These are phyloP conservation scores for Cyphomyrus discorhynchus DNA, from an alignment of 2,113 vertebrate species.

Conservation along the genomic window DNA sequence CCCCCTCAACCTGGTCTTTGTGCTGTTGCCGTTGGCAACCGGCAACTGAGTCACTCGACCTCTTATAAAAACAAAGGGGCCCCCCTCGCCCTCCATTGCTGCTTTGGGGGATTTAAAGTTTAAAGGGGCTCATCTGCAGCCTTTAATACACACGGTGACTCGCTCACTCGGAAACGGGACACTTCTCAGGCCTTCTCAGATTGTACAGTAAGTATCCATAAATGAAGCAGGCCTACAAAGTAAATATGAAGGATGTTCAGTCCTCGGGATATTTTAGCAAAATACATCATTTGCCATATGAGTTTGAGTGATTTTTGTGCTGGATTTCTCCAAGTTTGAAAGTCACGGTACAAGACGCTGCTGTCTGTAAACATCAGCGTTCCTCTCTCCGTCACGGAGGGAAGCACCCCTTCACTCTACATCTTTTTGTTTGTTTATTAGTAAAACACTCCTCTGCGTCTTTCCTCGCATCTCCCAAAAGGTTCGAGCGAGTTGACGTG, in stretches of 20 bases:
- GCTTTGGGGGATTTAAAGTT: slow-evolving; percentile 61
- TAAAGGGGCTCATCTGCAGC: slow-evolving; percentile 46
- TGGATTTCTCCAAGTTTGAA: background rate
- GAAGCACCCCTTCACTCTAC: slow-evolving; percentile 33
- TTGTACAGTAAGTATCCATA: background rate
- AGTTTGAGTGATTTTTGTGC: background rate
- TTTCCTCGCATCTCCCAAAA: background rate
- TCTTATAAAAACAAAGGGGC: slow-evolving; percentile 40
- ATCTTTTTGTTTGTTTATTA: slow-evolving; percentile 29
- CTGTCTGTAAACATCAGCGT: background rate
- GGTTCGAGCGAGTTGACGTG: background rate
- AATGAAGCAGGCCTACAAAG: background rate
- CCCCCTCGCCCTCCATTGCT: slow-evolving; percentile 14
- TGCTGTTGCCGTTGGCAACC: slow-evolving; percentile 47
- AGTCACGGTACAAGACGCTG: background rate
- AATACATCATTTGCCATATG: background rate
- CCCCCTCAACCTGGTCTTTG: background rate
- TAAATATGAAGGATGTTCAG: background rate
- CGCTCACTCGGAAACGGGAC: background rate
- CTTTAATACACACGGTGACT: background rate
- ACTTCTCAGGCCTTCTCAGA: background rate
- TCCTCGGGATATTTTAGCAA: background rate
- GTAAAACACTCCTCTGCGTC: slow-evolving; percentile 44
- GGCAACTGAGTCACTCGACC: slow-evolving; percentile 48
- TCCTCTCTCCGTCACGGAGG: slow-evolving; percentile 32